Conservation (phyloP, 2,797 vertebrate genomes). For the Pseudochirops corinnae region DNA sequence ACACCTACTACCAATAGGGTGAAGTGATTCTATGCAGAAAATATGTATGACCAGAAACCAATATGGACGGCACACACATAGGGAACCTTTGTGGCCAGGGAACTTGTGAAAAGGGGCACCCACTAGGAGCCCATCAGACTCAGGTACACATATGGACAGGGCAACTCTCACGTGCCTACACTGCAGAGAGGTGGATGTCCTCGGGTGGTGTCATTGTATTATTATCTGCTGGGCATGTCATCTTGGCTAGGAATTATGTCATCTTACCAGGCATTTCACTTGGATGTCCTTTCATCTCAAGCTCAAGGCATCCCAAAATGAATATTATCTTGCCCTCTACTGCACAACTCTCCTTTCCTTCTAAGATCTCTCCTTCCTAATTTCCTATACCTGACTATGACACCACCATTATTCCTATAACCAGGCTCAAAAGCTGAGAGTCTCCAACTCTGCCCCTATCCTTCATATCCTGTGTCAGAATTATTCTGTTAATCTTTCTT, state of each 20-base stretch:
- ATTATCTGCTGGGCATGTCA: neutral
- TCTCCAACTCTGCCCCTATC: neutral
- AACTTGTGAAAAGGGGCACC: neutral
- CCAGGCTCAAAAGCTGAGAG: neutral
- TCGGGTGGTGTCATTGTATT: neutral
- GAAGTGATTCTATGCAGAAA: neutral
- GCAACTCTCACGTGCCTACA: neutral
- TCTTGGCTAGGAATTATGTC: neutral
- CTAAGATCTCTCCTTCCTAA: neutral
- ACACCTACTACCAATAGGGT: neutral
- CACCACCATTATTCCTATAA: neutral
- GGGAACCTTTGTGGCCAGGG: neutral
- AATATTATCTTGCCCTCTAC: neutral
- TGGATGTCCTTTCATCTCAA: neutral
- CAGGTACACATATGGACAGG: neutral
- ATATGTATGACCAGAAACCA: neutral
- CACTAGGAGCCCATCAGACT: neutral
- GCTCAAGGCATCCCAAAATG: neutral
- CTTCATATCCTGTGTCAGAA: neutral
- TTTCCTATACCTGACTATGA: neutral
- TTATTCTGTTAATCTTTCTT: neutral
- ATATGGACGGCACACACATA: neutral
- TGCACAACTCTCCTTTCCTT: neutral
- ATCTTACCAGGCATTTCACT: neutral
- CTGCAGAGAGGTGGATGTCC: neutral